Conservation (phyloP, 2,113 vertebrate species). For the Nibea coibor region DNA sequence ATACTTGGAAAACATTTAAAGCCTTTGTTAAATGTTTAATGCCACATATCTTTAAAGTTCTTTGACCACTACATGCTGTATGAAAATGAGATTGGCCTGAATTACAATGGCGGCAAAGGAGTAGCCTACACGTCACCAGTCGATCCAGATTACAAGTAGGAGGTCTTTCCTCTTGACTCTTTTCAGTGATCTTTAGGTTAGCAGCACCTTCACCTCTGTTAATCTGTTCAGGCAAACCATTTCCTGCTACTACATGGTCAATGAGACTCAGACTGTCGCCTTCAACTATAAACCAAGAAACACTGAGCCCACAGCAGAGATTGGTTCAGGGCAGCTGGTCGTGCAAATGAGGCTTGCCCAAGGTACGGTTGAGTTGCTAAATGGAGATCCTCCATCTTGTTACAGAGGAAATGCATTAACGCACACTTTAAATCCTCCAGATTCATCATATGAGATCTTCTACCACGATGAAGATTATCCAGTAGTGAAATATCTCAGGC, state of each 20-base stretch:
- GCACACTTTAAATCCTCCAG: conserved; percentile 54
- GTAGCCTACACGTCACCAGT: neutral
- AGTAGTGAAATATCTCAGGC: conserved; percentile 71
- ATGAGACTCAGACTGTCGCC: conserved; percentile 45
- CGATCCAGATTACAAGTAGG: conserved; percentile 75
- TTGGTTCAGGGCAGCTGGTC: conserved; percentile 71
- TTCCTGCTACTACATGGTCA: conserved; percentile 80
- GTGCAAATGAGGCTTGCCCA: conserved; percentile 77
- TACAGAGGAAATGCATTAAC: neutral
- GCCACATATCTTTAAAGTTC: conserved; percentile 59
- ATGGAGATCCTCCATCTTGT: too few species aligned
- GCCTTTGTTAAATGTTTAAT: neutral
- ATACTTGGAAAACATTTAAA: neutral
- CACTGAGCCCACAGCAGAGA: conserved; percentile 59
- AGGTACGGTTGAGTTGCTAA: conserved; percentile 30
- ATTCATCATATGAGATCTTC: conserved; percentile 68
- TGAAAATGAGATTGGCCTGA: conserved; percentile 77
- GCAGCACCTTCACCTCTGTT: too few species aligned
- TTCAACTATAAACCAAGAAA: conserved; percentile 59
- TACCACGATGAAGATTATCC: conserved; percentile 78
- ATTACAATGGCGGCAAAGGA: neutral
- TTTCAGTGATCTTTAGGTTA: too few species aligned
- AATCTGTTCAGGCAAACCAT: conserved; percentile 59
- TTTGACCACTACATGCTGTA: conserved; percentile 77
- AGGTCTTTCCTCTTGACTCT: neutral